Evolutionary conservation across 2,113 vertebrate species (phyloP).

Genomic region (Toxotes jaculatrix): DNA sequence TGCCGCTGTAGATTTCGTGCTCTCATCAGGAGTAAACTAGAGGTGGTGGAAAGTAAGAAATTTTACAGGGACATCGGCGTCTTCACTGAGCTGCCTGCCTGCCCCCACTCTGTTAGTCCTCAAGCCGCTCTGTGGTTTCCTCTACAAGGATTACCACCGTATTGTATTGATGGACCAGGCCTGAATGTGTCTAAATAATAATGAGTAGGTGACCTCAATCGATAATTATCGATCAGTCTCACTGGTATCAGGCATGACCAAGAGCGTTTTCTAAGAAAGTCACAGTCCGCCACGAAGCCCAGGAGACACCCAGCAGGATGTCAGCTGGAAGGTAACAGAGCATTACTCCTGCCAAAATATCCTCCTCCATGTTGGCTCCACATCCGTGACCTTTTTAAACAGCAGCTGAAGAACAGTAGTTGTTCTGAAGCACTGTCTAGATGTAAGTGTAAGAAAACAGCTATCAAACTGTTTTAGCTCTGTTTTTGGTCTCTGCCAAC

Average conservation of each 20-base stretch:
- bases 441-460: no score
- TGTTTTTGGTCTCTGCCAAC: neutral
- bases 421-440: neutral
- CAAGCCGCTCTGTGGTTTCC: neutral
- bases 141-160: neutral
- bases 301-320: constrained; percentile 29
- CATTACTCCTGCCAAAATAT: neutral
- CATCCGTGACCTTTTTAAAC: neutral
- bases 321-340: constrained; percentile 2
- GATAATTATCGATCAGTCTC: constrained; percentile 12
- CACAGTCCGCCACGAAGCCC: neutral
- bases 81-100: neutral
- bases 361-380: neutral
- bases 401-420: neutral
- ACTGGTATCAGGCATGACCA: neutral
- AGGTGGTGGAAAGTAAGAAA: constrained; percentile 10
- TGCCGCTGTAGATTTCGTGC: neutral
- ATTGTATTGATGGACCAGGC: neutral
- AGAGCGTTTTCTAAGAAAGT: constrained; percentile 15
- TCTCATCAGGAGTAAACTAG: constrained; percentile 6
- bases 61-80: neutral
- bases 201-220: constrained; percentile 1
- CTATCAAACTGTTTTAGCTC: neutral
- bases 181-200: constrained; percentile 9
- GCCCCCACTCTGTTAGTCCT: neutral